Evolutionary conservation across 2,797 vertebrate species (phyloP), one percentile per base, ranked within the genome.

Genomic region (Epinephelus coioides): DNA sequence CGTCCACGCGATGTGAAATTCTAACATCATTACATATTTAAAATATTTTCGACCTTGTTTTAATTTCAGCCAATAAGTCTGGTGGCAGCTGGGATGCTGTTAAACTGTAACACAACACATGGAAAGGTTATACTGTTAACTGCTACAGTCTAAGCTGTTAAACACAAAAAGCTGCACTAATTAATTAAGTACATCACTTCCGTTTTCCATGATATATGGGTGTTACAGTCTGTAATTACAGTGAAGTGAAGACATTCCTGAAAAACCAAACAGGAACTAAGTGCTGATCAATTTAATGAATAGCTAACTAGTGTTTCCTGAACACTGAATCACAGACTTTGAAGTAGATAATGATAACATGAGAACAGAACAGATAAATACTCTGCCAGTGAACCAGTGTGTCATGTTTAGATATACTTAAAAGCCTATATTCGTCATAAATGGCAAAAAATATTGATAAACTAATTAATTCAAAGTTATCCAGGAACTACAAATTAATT

Each of bases 251-350:
- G 6, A 15, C 6, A 15, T 49, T 57, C 6, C 27, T 38, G 14
- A 49, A 11, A 56, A 75, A 25, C n/a, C n/a, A 38, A 62, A 23
- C n/a, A 49, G 17, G 43, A 55, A 23, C 8, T 18, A 13, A 6
- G 5, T n/a, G 10, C 30, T 50, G 51, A 51, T 57, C 27, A 65
- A 40, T 53, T 57, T 40, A 65, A 30, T 53, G 19, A 78, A 46
- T 6, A 69, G 3, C 34, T 34, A 23, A 44, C 12, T 0, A 19
- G 1, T 10, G 34, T 19, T 38, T 59, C 1, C 5, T 19, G 5
- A 27, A 30, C 55, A 50, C 0, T 56, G 49, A 44, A 67, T 34
- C 21, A 60, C 43, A 77, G 50, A 49, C 21, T 43, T 27, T 44
- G 46, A 15, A 38, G 6, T 9, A 13, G 6, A 30, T 43, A 18